Evolutionary conservation across 2,113 vertebrate genomes (phyloP), one percentile per base, ranked within the genome.

Genomic region (Nematolebias whitei): DNA sequence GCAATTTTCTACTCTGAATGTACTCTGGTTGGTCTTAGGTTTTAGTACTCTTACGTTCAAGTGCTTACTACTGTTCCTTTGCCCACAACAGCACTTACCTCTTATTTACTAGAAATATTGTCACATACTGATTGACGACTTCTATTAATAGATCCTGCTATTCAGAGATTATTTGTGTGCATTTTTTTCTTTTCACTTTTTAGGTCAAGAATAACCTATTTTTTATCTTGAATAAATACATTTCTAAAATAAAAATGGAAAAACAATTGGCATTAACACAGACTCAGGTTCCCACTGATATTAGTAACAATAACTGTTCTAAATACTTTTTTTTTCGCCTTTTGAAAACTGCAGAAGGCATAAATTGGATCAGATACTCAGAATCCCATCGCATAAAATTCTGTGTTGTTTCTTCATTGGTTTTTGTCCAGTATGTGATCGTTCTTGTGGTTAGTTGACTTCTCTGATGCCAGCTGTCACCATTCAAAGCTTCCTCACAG

Each of bases 61-160:
- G 4, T 69, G 43, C 1, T n/a, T 58, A 64, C 20, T 2, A 60
- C 39, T 11, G 0, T 23, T 13, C 39, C 26, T 43, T 76, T 55
- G 23, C 26, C 45, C 19, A 39, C 48, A 56, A 44, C 38, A 56
- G 62, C 79, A 74, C 57, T 58, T 63, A 85, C 26, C 38, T 59
- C 44, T 22, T 66, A 71, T 32, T 43, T 20, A 53, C 63, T 59
- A 39, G 63, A 56, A 18, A 49, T 67, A 69, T 54, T 41, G 49
- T 64, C 53, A 71, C 59, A 78, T 44, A 49, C 16, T 60, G 43
- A 32, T 62, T 67, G 70, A 79, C 51, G 72, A 70, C 57, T 56
- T 73, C 86, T 66, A 87, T 88, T 93, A 96, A 94, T 95, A 97
- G 95, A 97, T 96, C 95, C 95, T 98, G 95, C 96, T 97, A 95